Evolutionary conservation across 2,888 invertebrate species (phyloP).

Genomic region (Phengaris arion): DNA sequence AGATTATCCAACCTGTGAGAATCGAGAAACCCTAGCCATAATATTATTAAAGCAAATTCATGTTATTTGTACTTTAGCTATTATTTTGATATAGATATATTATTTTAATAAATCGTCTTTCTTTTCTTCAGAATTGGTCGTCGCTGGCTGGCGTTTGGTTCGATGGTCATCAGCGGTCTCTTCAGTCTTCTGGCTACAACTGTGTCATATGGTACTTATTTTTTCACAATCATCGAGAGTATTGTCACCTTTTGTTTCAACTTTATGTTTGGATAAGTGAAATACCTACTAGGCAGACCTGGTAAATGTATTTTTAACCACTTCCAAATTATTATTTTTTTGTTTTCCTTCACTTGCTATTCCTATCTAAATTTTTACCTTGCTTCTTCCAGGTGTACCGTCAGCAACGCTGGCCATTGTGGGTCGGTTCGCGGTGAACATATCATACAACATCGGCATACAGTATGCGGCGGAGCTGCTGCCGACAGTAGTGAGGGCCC

Average conservation of each 20-base stretch:
- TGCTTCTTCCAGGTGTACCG: conserved; percentile 76
- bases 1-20: no score
- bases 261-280: neutral
- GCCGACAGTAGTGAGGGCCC: conserved; percentile 91
- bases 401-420: conserved; percentile 88
- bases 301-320: no score
- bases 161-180: conserved; percentile 87
- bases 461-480: conserved; percentile 93
- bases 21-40: no score
- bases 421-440: conserved; percentile 91
- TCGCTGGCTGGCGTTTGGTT: conserved; percentile 90
- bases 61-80: no score
- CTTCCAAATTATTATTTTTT: neutral
- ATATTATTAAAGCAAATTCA: no score
- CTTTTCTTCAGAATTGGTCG: conserved; percentile 82
- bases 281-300: no score
- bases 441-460: conserved; percentile 92
- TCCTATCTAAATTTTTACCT: neutral
- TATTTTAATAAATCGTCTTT: neutral
- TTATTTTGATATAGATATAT: neutral
- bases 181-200: conserved; percentile 88
- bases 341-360: conserved; percentile 4
- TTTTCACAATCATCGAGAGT: neutral
- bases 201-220: conserved; percentile 82
- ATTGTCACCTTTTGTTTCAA: neutral